Base-by-base conservation (phyloP, 2,888 invertebrate genomes). In the Andrena haemorrhoa region DNA sequence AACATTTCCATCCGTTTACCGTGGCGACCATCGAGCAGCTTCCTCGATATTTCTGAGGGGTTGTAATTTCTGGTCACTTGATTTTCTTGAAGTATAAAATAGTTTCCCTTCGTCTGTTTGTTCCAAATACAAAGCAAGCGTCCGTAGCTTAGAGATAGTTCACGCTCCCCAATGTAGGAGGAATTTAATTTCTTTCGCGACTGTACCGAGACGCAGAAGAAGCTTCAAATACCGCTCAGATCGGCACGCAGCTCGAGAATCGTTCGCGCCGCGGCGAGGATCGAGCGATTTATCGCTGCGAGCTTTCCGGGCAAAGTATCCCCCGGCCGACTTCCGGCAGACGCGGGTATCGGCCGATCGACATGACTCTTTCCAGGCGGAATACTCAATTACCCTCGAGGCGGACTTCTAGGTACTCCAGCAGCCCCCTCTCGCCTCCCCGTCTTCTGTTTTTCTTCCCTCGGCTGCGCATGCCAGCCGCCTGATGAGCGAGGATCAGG, bases 301-400 rank as follows among this genome's bases (percentile, higher is more conserved):
- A 82, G 88, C 87, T 90, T 92, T 91, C 90, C 92, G 90, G 79
- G 91, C 91, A 90, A 88, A 91, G 90, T 91, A 92, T 92, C 91
- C 90, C 31, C 16, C 82, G 88, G 86, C 87, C 89, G 91, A 92
- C 92, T 92, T 92, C 92, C 92, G 92, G 92, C 90, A 90, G 89
- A 89, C 87, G 83, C 83, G 72, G 86, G 87, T 92, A 92, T 92
- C 92, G 89, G 88, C 86, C 90, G 91, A 92, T 92, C 92, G 92
- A 92, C 92, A 91, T 91, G 91, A 88, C 91, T 91, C 89, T 90
- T 89, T 89, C 91, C 89, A 89, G 88, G 86, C 86, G 88, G 92
- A 92, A 92, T 92, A 92, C 92, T 92, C 92, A 92, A 92, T 92
- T 92, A 92, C 84, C 86, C 41, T 41, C 73, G 72, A 41, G 63